Percentiles rank a stretch among this genome's conserved stretches.
phyloP scores from a whole-genome alignment of 2,888 invertebrate genomes.

The Tetrapedia diversipes region DNA sequence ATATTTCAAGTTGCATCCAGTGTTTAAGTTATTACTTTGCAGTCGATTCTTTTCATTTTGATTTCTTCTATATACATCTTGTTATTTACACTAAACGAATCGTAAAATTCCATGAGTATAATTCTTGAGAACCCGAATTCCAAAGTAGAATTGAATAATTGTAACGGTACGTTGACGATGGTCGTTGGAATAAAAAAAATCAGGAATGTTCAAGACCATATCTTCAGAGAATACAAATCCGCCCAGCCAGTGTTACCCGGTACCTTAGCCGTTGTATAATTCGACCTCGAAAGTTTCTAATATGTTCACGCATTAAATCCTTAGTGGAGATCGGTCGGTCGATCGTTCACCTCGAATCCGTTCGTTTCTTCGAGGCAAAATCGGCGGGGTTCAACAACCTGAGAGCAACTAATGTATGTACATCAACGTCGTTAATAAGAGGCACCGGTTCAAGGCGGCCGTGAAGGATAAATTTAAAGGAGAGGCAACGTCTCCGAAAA shows the following conservation, averaged over 20 bases:
- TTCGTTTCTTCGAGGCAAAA: slow-evolving; percentile 52
- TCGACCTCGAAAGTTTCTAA: slow-evolving; percentile 13
- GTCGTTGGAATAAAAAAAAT: neutral
- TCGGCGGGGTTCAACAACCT: slow-evolving; percentile 60
- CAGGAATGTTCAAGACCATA: slow-evolving; percentile 14
- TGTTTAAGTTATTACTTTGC: neutral
- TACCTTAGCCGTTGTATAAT: neutral
- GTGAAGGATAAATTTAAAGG: slow-evolving; percentile 66
- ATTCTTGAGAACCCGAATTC: neutral
- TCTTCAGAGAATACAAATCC: neutral
- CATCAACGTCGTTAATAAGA: slow-evolving; percentile 51
- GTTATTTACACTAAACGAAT: too few relatives aligned
- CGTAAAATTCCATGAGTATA: neutral
- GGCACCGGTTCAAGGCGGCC: slow-evolving; percentile 36
- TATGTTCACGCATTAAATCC: slow-evolving; percentile 1
- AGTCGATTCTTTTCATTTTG: neutral
- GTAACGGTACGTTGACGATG: slow-evolving; percentile 42
- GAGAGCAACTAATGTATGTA: neutral
- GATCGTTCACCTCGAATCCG: slow-evolving; percentile 66
- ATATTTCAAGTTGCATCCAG: neutral
- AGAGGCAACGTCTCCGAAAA: slow-evolving; percentile 49
- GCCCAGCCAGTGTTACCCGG: neutral
- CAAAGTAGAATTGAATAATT: neutral
- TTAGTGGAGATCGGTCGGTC: neutral
- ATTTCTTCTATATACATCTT: too few relatives aligned